Evolutionary conservation across 2,888 invertebrate genomes (phyloP).

Genomic region (Rotaria macrura): DNA sequence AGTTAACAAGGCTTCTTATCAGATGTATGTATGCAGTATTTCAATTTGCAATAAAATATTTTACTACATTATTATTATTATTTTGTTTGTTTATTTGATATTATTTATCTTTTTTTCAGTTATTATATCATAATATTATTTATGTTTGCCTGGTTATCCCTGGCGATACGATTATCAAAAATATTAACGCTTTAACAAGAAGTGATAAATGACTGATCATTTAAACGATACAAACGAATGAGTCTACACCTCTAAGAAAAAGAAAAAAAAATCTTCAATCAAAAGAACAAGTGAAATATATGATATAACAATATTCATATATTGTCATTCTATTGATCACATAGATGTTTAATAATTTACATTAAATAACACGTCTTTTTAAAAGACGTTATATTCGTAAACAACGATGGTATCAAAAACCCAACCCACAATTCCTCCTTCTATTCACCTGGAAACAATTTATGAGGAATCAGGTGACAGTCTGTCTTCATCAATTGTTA

Average conservation of each 20-base stretch:
- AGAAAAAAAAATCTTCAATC: not conserved
- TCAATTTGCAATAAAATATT: not conserved
- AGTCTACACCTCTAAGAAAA: not conserved
- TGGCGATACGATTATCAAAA: not conserved
- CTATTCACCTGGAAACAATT: not conserved
- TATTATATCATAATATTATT: not conserved
- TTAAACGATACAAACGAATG: not conserved
- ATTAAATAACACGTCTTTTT: not conserved
- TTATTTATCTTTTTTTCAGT: not conserved
- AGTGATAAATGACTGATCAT: not conserved
- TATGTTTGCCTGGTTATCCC: not conserved
- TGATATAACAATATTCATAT: not conserved
- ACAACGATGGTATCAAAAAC: not conserved
- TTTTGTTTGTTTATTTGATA: not conserved
- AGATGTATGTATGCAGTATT: not conserved
- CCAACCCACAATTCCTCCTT: not conserved
- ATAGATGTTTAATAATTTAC: not conserved
- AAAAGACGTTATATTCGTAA: not conserved
- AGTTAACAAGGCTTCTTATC: not conserved
- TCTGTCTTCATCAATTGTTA: not conserved
- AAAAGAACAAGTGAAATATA: not conserved
- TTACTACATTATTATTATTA: too few species aligned
- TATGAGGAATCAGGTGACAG: conserved; percentile 3
- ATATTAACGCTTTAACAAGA: not conserved
- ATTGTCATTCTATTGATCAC: not conserved